phyloP scores from a whole-genome alignment of 2,113 vertebrate genomes.

The Lophius piscatorius region DNA sequence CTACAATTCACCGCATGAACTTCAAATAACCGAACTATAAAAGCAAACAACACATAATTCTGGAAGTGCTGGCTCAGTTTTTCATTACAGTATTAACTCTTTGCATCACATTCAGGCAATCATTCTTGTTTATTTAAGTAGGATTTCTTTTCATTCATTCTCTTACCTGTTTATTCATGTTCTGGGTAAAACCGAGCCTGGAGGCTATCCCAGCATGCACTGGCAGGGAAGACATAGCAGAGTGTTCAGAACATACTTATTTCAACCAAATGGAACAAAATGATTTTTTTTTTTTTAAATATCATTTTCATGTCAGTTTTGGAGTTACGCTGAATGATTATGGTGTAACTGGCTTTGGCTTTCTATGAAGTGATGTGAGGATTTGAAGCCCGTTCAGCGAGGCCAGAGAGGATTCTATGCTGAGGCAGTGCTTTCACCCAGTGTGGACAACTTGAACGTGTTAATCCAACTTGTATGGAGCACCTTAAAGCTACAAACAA shows the following conservation, averaged over 20 bases:
- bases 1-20: conserved; percentile 14
- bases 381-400: not conserved
- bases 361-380: not conserved
- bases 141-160: conserved; percentile 43
- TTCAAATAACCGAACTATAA: conserved; percentile 46
- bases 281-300: not conserved
- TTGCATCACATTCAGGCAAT: conserved; percentile 20
- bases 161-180: conserved; percentile 46
- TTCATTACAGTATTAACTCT: conserved; percentile 1
- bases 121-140: conserved; percentile 51
- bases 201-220: conserved; percentile 33
- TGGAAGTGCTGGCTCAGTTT: not conserved
- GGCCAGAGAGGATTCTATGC: conserved; percentile 19
- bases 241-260: not conserved
- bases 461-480: not conserved
- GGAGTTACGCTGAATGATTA: not conserved
- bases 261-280: not conserved
- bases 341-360: not conserved
- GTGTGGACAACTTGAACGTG: no score
- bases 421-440: conserved; percentile 19
- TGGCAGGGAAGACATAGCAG: not conserved
- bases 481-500: not conserved
- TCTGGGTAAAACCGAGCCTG: conserved; percentile 23
- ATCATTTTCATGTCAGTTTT: not conserved
- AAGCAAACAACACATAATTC: not conserved